phyloP scores from a whole-genome alignment of 2,797 vertebrate species.

The Mormyrus hasselquistii region DNA sequence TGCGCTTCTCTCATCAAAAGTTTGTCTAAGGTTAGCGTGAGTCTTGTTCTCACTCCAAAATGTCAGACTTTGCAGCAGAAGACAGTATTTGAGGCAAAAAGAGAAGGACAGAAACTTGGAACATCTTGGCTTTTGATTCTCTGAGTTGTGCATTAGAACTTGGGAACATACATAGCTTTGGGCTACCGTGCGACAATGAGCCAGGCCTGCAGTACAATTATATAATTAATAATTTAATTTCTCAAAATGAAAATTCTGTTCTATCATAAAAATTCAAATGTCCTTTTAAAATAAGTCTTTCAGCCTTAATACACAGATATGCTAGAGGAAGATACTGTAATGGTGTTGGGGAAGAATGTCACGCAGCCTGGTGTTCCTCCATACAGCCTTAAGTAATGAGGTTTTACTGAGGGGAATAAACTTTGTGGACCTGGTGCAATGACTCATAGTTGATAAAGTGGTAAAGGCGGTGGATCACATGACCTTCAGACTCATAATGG shows the following conservation, averaged over 20 bases:
- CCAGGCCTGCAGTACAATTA: not conserved
- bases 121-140: not conserved
- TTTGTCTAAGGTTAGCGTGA: not conserved
- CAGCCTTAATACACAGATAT: not conserved
- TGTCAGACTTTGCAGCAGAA: not conserved
- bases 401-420: not conserved
- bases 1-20: not conserved
- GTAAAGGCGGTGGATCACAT: not conserved
- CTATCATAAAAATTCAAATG: not conserved
- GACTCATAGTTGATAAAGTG: not conserved
- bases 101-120: not conserved
- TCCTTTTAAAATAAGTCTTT: not conserved
- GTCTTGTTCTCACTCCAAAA: not conserved
- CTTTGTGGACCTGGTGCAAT: not conserved
- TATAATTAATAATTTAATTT: not conserved
- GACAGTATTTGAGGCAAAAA: not conserved
- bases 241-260: not conserved
- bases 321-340: not conserved
- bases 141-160: not conserved
- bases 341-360: not conserved
- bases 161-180: not conserved
- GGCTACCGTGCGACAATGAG: not conserved
- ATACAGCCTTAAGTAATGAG: constrained; percentile 10
- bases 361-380: not conserved
- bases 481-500: constrained; percentile 13